Evolutionary conservation across 2,113 vertebrate genomes (phyloP).

Genomic region (Ornithorhynchus anatinus): DNA sequence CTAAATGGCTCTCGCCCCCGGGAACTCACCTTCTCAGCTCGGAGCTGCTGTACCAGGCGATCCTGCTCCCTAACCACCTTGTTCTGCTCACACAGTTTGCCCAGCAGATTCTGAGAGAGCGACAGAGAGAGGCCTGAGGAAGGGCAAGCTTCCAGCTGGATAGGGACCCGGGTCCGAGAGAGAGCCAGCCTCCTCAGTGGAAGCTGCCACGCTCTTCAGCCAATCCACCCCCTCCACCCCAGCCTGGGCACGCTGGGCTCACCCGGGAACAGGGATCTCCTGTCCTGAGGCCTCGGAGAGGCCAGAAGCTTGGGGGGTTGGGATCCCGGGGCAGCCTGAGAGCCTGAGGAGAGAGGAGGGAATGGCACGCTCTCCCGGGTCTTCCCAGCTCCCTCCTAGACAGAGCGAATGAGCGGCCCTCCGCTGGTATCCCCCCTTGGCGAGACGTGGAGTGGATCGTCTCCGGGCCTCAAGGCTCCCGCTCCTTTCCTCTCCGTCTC

Average conservation of each 20-base stretch:
- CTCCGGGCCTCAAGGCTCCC: no score
- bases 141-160: background rate
- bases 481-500: no score
- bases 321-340: no score
- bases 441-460: no score
- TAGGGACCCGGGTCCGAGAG: background rate
- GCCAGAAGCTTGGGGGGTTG: background rate
- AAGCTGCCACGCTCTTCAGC: background rate
- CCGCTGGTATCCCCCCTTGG: no score
- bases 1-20: no score
- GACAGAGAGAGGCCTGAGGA: background rate
- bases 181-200: constrained; percentile 12
- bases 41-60: constrained; percentile 85
- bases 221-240: background rate
- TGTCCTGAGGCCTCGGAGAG: background rate
- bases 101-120: constrained; percentile 85
- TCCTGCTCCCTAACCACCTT: constrained; percentile 90
- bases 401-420: no score
- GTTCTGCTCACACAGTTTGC: constrained; percentile 90
- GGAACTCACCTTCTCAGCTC: constrained; percentile 87
- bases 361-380: no score
- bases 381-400: no score
- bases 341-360: no score
- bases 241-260: no score
- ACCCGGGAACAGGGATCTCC: no score